These are phyloP conservation scores for Aelia acuminata DNA, from an alignment of 2,888 invertebrate genomes.

Conservation along the genomic window DNA sequence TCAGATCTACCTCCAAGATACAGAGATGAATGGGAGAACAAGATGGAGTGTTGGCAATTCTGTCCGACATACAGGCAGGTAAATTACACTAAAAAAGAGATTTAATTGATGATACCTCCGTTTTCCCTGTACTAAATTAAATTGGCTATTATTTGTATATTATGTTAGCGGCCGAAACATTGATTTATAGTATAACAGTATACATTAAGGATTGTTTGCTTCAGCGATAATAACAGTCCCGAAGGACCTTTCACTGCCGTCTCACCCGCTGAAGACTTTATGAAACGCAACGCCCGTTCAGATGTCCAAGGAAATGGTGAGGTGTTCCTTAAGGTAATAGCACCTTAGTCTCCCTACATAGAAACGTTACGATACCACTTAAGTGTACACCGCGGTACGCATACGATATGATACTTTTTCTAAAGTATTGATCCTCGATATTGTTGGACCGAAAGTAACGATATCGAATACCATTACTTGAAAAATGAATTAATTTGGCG, in stretches of 20 bases:
- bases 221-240: constrained; percentile 19
- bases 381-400: too few relatives aligned
- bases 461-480: too few relatives aligned
- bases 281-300: neutral
- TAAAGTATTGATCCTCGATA: too few relatives aligned
- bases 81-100: constrained; percentile 34
- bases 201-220: constrained; percentile 24
- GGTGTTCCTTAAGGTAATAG: neutral
- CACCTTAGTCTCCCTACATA: neutral
- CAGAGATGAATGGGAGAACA: constrained; percentile 39
- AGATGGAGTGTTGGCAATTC: neutral
- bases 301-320: neutral
- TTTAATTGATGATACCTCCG: neutral
- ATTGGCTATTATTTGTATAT: constrained; percentile 41
- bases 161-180: constrained; percentile 22
- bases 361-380: too few relatives aligned
- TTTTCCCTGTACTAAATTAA: neutral
- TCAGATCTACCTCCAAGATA: constrained; percentile 24
- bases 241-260: constrained; percentile 18
- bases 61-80: neutral
- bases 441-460: too few relatives aligned
- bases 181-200: constrained; percentile 11
- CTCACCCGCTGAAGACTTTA: neutral
- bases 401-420: too few relatives aligned
- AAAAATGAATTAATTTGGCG: too few relatives aligned